Evolutionary conservation across 2,888 invertebrate genomes (phyloP).

Genomic region (Dynastes maya): DNA sequence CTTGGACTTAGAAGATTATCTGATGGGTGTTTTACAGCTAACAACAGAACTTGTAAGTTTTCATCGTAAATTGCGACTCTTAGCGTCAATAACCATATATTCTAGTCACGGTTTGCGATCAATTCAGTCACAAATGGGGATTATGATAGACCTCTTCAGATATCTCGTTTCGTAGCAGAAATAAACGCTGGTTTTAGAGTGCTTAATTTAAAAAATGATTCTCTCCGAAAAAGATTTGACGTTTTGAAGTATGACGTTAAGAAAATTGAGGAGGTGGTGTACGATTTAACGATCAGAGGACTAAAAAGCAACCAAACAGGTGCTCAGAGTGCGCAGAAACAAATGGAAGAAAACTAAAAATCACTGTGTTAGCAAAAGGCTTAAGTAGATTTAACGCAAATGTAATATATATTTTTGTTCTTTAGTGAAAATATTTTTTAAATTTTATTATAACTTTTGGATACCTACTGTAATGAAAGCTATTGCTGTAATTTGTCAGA

Average conservation of each 20-base stretch:
- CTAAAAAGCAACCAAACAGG: slow-evolving; percentile 66
- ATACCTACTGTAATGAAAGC: not conserved
- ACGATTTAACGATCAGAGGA: slow-evolving; percentile 89
- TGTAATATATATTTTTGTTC: no score
- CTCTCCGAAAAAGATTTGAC: slow-evolving; percentile 89
- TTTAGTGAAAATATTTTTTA: no score
- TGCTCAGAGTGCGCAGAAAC: slow-evolving; percentile 21
- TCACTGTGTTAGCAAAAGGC: not conserved
- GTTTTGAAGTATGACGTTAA: slow-evolving; percentile 93
- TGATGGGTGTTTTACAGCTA: slow-evolving; percentile 86
- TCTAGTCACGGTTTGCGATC: slow-evolving; percentile 83
- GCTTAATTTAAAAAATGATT: slow-evolving; percentile 92
- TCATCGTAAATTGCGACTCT: slow-evolving; percentile 5
- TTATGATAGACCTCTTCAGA: slow-evolving; percentile 85
- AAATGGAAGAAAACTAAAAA: slow-evolving; percentile 41
- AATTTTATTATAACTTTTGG: not conserved
- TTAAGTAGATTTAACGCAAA: slow-evolving; percentile 1
- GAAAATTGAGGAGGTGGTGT: slow-evolving; percentile 94
- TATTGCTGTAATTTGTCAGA: no score
- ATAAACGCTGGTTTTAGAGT: slow-evolving; percentile 92
- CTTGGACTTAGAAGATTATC: slow-evolving; percentile 91
- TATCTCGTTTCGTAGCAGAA: slow-evolving; percentile 89
- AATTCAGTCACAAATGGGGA: slow-evolving; percentile 90
- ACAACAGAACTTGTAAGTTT: slow-evolving; percentile 86
- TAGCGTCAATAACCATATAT: slow-evolving; percentile 13